Evolutionary conservation across 2,797 vertebrate species (phyloP).

Genomic region (Gallinago nigripennis): DNA sequence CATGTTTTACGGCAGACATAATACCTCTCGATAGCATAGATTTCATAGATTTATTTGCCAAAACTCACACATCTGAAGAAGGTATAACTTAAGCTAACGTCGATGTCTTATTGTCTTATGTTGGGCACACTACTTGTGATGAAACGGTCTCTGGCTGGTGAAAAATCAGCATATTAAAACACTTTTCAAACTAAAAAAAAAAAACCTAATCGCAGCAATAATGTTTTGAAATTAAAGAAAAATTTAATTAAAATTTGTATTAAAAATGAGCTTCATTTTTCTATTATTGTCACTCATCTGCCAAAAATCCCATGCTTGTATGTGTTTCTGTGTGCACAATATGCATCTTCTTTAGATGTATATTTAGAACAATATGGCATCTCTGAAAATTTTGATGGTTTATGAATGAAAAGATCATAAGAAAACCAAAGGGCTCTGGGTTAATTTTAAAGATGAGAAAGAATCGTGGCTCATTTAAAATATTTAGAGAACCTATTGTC

Average conservation of each 20-base stretch:
- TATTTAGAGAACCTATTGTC: neutral
- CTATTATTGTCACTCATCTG: neutral
- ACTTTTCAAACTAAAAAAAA: neutral
- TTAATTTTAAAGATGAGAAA: neutral
- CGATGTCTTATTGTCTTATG: neutral
- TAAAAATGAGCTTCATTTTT: neutral
- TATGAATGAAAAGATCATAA: neutral
- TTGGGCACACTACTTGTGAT: neutral
- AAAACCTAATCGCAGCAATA: neutral
- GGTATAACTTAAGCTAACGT: constrained; percentile 7
- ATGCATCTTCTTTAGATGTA: no score
- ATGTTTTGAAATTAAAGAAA: neutral
- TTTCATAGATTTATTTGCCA: constrained; percentile 28
- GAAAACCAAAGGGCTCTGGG: neutral
- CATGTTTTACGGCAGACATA: neutral
- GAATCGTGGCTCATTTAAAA: neutral
- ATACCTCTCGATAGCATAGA: neutral
- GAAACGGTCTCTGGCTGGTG: neutral
- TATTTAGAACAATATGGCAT: neutral
- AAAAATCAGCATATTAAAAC: neutral
- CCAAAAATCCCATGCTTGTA: neutral
- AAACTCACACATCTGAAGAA: neutral
- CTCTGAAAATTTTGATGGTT: neutral
- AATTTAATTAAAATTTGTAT: neutral
- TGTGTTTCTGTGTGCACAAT: neutral